A percentile compares a stretch with the other conserved stretches of the same genome.
Conservation (phyloP, 2,888 invertebrate species). For the Kryphioiulus occultus region DNA sequence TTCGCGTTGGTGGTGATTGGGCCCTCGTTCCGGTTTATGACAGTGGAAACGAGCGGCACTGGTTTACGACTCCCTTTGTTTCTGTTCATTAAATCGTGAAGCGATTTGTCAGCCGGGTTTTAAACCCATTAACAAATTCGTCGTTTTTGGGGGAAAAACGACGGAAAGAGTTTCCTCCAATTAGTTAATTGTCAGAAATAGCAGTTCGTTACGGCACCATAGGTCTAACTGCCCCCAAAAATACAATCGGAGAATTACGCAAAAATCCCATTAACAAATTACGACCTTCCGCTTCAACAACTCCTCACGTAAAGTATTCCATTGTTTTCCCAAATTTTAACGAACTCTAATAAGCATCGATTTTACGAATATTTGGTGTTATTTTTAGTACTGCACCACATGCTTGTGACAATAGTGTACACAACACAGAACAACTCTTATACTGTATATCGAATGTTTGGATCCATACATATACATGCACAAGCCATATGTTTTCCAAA, state of each 20-base stretch:
- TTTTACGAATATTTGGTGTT: too few species aligned
- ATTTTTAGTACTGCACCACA: too few species aligned
- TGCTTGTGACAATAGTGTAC: too few species aligned
- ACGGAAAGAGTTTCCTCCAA: neutral
- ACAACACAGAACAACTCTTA: too few species aligned
- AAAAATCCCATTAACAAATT: neutral
- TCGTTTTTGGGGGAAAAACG: neutral
- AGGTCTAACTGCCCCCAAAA: neutral
- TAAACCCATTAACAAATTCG: neutral
- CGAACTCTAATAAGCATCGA: too few species aligned
- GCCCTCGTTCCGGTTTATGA: neutral
- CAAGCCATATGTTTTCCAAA: too few species aligned
- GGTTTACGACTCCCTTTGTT: neutral
- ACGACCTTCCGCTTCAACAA: neutral
- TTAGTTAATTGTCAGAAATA: neutral
- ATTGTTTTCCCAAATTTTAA: too few species aligned
- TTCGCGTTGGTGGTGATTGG: neutral
- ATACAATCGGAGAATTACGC: neutral
- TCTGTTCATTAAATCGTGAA: constrained; percentile 14
- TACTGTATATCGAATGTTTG: too few species aligned
- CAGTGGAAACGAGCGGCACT: neutral
- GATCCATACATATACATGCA: too few species aligned
- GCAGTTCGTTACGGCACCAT: neutral
- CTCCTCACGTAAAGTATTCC: too few species aligned
- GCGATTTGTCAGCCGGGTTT: neutral